Evolutionary conservation across 2,888 invertebrate genomes (phyloP).

Genomic region (Epinotia nisella): DNA sequence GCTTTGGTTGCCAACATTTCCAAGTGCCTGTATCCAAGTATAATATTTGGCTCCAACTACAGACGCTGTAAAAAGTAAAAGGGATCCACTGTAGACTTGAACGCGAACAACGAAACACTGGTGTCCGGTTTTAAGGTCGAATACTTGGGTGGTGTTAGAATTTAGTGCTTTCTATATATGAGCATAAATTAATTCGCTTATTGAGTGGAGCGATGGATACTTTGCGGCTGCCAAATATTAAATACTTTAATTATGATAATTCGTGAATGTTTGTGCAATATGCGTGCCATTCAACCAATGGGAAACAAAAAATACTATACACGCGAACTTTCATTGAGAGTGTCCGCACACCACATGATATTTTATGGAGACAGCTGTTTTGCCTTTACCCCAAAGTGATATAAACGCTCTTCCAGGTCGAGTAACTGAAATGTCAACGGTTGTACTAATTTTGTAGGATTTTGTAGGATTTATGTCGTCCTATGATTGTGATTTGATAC

Average conservation of each 20-base stretch:
- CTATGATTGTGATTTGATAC: not conserved
- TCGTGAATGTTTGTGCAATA: slow-evolving; percentile 25
- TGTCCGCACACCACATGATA: not conserved
- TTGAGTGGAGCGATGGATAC: not conserved
- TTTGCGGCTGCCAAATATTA: slow-evolving; percentile 18
- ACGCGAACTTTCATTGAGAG: not conserved
- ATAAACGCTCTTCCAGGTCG: not conserved
- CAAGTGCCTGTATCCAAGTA: no score
- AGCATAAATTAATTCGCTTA: not conserved
- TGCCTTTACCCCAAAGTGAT: not conserved
- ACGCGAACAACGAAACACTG: no score
- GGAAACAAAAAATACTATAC: not conserved
- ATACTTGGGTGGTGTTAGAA: not conserved
- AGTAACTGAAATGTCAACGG: not conserved
- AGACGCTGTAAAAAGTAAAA: no score
- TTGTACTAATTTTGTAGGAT: not conserved
- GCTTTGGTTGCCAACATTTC: no score
- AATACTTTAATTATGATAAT: not conserved
- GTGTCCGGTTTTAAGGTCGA: not conserved
- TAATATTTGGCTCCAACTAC: no score
- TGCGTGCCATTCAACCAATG: slow-evolving; percentile 35
- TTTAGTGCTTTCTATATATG: not conserved
- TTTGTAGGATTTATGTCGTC: not conserved
- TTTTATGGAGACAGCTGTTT: not conserved
- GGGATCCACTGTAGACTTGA: no score